Evolutionary conservation across 2,888 invertebrate genomes (phyloP).

Genomic region (Xestoiulus laeticollis): DNA sequence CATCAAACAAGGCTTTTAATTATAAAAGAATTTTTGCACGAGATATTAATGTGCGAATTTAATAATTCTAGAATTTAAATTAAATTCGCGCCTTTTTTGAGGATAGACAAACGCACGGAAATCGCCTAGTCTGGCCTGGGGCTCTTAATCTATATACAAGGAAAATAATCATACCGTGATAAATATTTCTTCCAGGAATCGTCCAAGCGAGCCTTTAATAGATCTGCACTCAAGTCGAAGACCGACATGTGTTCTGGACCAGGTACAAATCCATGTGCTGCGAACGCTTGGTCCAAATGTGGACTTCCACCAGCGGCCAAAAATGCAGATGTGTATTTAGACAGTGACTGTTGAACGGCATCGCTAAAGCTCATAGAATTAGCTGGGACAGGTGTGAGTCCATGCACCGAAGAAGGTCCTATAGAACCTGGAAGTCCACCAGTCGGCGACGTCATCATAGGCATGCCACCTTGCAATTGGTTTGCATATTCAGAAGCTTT

Average conservation of each 20-base stretch:
- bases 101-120: too few species aligned
- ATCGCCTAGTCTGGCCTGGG: too few species aligned
- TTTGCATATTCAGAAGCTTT: constrained; percentile 48
- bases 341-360: constrained; percentile 51
- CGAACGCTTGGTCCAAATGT: constrained; percentile 46
- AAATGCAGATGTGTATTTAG: constrained; percentile 49
- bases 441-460: background rate
- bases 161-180: constrained; percentile 63
- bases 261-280: constrained; percentile 50
- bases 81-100: too few species aligned
- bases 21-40: too few species aligned
- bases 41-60: too few species aligned
- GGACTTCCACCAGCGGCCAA: constrained; percentile 47
- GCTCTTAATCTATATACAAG: too few species aligned
- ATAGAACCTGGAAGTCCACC: constrained; percentile 45
- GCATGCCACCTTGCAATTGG: constrained; percentile 44
- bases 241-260: constrained; percentile 57
- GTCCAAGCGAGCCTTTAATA: constrained; percentile 63
- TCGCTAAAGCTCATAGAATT: constrained; percentile 36
- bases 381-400: constrained; percentile 25
- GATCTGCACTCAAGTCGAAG: constrained; percentile 59
- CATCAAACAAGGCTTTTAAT: too few species aligned
- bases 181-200: constrained; percentile 71
- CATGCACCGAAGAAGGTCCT: constrained; percentile 4
- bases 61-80: too few species aligned